Base-by-base conservation (phyloP, 1,140 invertebrate species). In the Bilobella aurantiaca region DNA sequence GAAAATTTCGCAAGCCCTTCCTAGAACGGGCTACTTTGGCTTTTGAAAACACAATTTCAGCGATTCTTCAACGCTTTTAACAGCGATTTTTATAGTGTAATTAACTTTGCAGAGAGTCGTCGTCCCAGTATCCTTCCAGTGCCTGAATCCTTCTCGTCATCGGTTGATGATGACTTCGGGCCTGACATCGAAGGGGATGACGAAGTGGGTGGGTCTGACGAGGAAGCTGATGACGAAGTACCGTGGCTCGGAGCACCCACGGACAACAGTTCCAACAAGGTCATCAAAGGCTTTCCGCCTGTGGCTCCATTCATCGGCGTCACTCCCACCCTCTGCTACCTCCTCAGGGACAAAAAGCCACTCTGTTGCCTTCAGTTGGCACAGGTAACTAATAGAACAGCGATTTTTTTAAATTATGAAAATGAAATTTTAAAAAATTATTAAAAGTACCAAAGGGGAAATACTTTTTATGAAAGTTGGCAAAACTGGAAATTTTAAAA, bases 241-340 rank as follows among this genome's bases (percentile, higher is more conserved):
- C 88, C 89, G 1, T 92, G 90, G 89, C 80, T 88, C 70, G 32
- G 28, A 29, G 89, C 89, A 2, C 88, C 88, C 0, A 90, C 88
- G 56, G 90, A 92, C 77, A 92, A 90, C 77, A 92, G 91, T 74
- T 87, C 89, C 0, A 68, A 31, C 14, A 62, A 62, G 28, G 32
- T 70, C 27, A 63, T 68, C 49, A 93, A 96, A 80, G 94, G 93
- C 57, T 96, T 97, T 78, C 95, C 94, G 47, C 94, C 94, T 3
- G 91, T 97, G 2, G 93, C 92, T 21, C 93, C 95, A n/a, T 98
- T 97, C 79, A 95, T 98, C 68, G 94, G 95, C 65, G 94, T 96
- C 1, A 96, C 91, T 77, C 93, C 93, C 1, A 98, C 93, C 0
- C 81, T 97, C 16, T 98, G 95, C 77, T 96, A 97, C 77, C 82